Evolutionary conservation across 2,888 invertebrate genomes (phyloP), one percentile per base, ranked within the genome.

Genomic region (Leptinotarsa haldemani): DNA sequence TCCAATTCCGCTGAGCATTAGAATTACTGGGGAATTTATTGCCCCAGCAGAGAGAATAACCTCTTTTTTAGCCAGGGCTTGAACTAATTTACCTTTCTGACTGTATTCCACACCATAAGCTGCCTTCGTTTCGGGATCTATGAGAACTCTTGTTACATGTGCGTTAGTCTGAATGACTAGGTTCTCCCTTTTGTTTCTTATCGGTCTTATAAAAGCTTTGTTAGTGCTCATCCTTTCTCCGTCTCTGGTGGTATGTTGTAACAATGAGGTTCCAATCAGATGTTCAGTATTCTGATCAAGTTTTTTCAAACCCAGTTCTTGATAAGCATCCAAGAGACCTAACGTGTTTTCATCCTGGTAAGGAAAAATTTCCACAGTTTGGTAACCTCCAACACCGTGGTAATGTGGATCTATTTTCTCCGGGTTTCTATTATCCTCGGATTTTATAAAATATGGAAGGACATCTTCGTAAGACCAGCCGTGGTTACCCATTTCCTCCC

Each of bases 391-490:
- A 9, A 88, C 88, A 0, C 90, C 89, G 81, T 94, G 94, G 80
- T 91, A 91, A 47, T 87, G 82, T 3, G 88, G 88, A 78, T 92
- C 88, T 40, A 89, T 86, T 12, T 89, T 84, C 12, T 87, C 84
- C 80, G 90, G 91, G 74, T 92, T 90, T 83, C 88, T 87, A 80
- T 92, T 92, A 78, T 92, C 88, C 86, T 93, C 93, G 0, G 92
- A 89, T 86, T 92, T 92, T 70, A 90, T 91, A 84, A 92, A 94
- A 83, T 94, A 94, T 0, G 93, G 93, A 18, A 94, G 87, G 0
- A 92, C 91, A 78, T 92, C 90, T 64, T 87, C 83, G 82, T 90
- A 93, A 70, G 90, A 90, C 93, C 93, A 93, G 7, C 92, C 92
- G 68, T 87, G 86, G 80, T 92, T 92, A 1, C 91, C 93, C 56